phyloP scores from a whole-genome alignment of 1,140 invertebrate species.

The Oryzaephilus surinamensis region DNA sequence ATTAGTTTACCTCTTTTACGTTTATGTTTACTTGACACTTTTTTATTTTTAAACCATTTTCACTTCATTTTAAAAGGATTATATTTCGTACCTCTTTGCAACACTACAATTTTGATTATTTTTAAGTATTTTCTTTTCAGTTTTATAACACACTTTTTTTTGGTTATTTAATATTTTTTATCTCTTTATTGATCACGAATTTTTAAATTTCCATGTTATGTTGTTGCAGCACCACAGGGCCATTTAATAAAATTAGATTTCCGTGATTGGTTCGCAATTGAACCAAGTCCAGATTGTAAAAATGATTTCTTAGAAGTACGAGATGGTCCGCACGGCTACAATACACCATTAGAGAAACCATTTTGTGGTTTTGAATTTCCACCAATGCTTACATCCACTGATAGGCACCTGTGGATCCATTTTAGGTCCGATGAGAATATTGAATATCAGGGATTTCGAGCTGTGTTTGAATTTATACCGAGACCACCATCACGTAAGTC shows the following conservation, averaged over 20 bases:
- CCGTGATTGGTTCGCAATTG: conserved; percentile 68
- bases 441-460: conserved; percentile 71
- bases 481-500: conserved; percentile 24
- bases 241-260: conserved; percentile 71
- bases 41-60: no score
- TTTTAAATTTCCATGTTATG: conserved; percentile 11
- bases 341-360: conserved; percentile 47
- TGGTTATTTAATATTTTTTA: no score
- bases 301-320: conserved; percentile 77
- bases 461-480: conserved; percentile 40
- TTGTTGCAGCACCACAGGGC: conserved; percentile 59
- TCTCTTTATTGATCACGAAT: no score
- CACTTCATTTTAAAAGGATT: no score
- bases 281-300: conserved; percentile 60
- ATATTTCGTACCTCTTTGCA: no score
- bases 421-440: conserved; percentile 80
- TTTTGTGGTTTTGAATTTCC: conserved; percentile 73
- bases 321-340: conserved; percentile 78
- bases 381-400: conserved; percentile 61
- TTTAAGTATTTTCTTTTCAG: no score
- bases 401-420: conserved; percentile 68
- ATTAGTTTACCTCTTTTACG: no score
- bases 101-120: no score
- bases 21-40: no score
- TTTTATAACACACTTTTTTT: no score